These are phyloP conservation scores for Scaptomyza tumidula DNA, from an alignment of 2,888 invertebrate species.

Conservation along the genomic window DNA sequence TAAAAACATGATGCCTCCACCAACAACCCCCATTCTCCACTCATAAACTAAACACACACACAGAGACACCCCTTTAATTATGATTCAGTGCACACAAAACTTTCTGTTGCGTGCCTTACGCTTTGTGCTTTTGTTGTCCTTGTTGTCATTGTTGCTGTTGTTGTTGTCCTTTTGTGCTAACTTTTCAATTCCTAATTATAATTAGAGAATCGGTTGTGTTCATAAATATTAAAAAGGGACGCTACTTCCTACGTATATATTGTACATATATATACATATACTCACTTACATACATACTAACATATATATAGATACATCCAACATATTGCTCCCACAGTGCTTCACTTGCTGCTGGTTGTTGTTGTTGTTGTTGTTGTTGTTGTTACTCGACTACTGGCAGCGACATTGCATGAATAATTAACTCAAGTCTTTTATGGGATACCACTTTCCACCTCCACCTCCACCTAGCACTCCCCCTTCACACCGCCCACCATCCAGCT, in stretches of 20 bases:
- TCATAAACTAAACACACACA: conserved; percentile 6
- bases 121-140: conserved; percentile 42
- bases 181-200: conserved; percentile 83
- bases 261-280: not conserved
- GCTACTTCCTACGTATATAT: conserved; percentile 23
- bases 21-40: conserved; percentile 11
- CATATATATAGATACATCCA: not conserved
- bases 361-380: conserved; percentile 32
- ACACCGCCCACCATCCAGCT: too few relatives aligned
- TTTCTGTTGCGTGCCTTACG: conserved; percentile 73
- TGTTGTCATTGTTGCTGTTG: conserved; percentile 46
- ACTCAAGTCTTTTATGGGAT: conserved; percentile 70
- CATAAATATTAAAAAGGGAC: conserved; percentile 80
- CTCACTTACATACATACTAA: not conserved
- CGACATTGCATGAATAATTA: conserved; percentile 80
- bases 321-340: conserved; percentile 42
- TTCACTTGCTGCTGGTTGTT: conserved; percentile 16
- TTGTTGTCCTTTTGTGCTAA: conserved; percentile 75
- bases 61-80: conserved; percentile 73
- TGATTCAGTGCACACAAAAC: conserved; percentile 79
- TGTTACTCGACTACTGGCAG: conserved; percentile 61
- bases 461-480: not conserved
- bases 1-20: conserved; percentile 26
- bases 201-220: conserved; percentile 82
- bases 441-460: conserved; percentile 7